Conservation (phyloP, 2,797 vertebrate genomes). For the Pseudochromis fuscus region DNA sequence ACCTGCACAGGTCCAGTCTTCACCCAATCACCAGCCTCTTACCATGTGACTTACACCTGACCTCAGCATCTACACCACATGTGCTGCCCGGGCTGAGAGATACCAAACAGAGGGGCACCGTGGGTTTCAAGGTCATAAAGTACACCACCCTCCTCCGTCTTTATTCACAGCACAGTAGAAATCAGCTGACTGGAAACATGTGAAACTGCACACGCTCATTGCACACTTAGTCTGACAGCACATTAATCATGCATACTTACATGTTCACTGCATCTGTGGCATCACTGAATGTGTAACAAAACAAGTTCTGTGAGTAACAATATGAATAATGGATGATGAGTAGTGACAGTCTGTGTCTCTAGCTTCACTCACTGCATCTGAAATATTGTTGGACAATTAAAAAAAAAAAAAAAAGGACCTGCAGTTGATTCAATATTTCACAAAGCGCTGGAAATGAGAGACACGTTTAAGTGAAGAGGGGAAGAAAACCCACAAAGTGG, state of each 20-base stretch:
- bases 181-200: background rate
- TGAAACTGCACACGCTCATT: background rate
- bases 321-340: constrained; percentile 45
- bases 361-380: background rate
- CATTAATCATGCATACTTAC: background rate
- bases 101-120: background rate
- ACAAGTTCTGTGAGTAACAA: constrained; percentile 12
- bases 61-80: background rate
- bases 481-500: constrained; percentile 22
- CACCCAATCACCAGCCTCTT: background rate
- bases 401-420: constrained; percentile 1
- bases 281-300: constrained; percentile 9
- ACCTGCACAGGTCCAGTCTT: background rate
- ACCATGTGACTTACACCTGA: background rate
- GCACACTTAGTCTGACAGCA: background rate
- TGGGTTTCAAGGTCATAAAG: constrained; percentile 18
- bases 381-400: constrained; percentile 26
- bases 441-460: constrained; percentile 48
- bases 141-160: too few relatives aligned
- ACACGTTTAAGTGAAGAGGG: constrained; percentile 26
- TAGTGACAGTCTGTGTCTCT: constrained; percentile 4
- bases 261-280: background rate
- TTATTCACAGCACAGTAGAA: background rate
- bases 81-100: background rate
- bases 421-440: constrained; percentile 41